Evolutionary conservation across 2,888 invertebrate species (phyloP), one percentile per base, ranked within the genome.

Genomic region (Steinernema carpocapsae): DNA sequence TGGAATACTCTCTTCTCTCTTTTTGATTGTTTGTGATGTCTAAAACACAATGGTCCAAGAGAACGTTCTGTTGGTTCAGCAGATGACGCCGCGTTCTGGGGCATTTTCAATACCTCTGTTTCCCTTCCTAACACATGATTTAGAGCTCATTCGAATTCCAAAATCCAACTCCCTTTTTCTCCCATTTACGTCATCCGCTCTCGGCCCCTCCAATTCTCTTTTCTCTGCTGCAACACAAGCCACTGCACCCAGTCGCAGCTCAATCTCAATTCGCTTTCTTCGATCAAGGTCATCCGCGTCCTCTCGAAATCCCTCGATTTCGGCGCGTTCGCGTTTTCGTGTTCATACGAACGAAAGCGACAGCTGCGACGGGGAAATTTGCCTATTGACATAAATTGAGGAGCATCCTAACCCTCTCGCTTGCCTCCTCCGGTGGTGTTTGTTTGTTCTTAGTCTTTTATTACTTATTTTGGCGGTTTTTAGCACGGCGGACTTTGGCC

Each of bases 281-380:
- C 64, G 64, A 26, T 29, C 64, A 64, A 64, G 64, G 64, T 64
- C 64, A 64, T 17, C 37, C 64, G 32, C 32, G 32, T 37, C 37
- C 37, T 37, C 10, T 10, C 4, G 37, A 37, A 37, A 32, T 64
- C 32, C 19, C 26, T 64, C 64, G 7, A 12, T 12, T 37, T 37
- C 37, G 10, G 37, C 37, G 37, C 37, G 37, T 37, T 37, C 37
- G 37, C 37, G 10, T 37, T 4, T 24, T 52, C 24, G 22, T 52
- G 12, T 52, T 52, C 24, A 37, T 37, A 6, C 37, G 37, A 10
- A 24, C 52, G 22, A 52, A 22, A 52, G 24, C 64, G 64, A 26
- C 64, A 64, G 64, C 64, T 64, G 64, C 14, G 37, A 37, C 56
- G 56, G 24, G 3, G 26, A 19, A 48, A 56, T 24, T 56, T 56